Evolutionary conservation across 2,113 vertebrate genomes (phyloP).

Genomic region (Uria aalge): DNA sequence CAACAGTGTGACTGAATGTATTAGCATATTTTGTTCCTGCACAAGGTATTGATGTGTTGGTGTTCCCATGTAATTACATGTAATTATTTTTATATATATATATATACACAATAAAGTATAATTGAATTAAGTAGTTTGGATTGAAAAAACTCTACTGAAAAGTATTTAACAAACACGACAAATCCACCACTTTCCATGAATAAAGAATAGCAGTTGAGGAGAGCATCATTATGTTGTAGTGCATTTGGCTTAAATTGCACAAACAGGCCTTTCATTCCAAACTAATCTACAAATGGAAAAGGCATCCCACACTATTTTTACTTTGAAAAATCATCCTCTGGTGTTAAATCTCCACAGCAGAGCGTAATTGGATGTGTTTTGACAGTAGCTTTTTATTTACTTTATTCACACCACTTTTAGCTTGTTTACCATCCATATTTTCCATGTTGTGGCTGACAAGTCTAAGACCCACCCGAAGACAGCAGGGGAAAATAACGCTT

Average conservation of each 20-base stretch:
- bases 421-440: conserved; percentile 45
- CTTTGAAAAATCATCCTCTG: conserved; percentile 25
- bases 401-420: conserved; percentile 19
- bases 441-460: conserved; percentile 32
- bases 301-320: conserved; percentile 32
- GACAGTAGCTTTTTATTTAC: conserved; percentile 27
- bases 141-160: neutral
- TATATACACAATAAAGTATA: neutral
- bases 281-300: conserved; percentile 16
- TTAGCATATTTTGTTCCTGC: neutral
- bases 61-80: neutral
- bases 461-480: conserved; percentile 10
- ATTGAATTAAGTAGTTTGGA: neutral
- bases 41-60: neutral
- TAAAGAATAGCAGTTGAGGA: neutral
- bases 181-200: neutral
- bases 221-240: neutral
- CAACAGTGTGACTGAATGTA: neutral
- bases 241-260: conserved; percentile 46
- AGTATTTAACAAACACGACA: neutral
- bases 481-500: conserved; percentile 31
- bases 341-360: conserved; percentile 17
- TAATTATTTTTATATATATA: neutral
- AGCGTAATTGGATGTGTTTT: conserved; percentile 8
- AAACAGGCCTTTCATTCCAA: conserved; percentile 44